Base-by-base conservation (phyloP, 2,888 invertebrate species). In the Halictus ligatus region DNA sequence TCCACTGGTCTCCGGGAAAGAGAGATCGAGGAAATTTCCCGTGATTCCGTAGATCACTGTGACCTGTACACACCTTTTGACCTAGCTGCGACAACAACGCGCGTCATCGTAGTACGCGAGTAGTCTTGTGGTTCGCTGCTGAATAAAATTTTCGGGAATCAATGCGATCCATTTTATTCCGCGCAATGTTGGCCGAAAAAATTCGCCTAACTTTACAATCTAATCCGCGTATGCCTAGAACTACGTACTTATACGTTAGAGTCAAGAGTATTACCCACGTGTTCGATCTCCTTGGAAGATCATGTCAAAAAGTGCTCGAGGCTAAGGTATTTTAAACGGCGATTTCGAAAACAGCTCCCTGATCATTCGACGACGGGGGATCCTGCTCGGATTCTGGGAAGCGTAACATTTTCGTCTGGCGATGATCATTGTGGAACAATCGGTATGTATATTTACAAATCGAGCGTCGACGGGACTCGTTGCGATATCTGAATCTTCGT, bases 251-350 rank as follows among this genome's bases (percentile, higher is more conserved):
- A 12, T 58, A 18, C 10, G 21, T 69, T 40, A 43, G n/a, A 60
- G 69, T 81, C 12, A 58, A 58, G 80, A 80, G 80, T 82, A 86
- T 86, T 78, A 74, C 75, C 18, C n/a, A 43, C n/a, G 29, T 43
- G 29, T 25, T 43, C 21, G 40, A 67, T 69, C 35, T 69, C 35
- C n/a, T 69, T 15, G 35, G 35, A 35, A 67, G 48, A 67, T 77
- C 69, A 18, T n/a, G n/a, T 73, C 25, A 29, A 73, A 73, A 8
- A 48, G 48, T 18, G 8, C 35, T 67, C 21, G 21, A 40, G 29
- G 64, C 64, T 10, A 64, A 64, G 29, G 3, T 18, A 64, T 64
- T 6, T 29, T 29, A 7, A 64, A 64, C 29, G 1, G 64, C 12
- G 60, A 46, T 12, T 12, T 46, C 6, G 35, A 35, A 60, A 76